Base-by-base conservation (phyloP, 2,888 invertebrate genomes). In the Hypsopygia costalis region DNA sequence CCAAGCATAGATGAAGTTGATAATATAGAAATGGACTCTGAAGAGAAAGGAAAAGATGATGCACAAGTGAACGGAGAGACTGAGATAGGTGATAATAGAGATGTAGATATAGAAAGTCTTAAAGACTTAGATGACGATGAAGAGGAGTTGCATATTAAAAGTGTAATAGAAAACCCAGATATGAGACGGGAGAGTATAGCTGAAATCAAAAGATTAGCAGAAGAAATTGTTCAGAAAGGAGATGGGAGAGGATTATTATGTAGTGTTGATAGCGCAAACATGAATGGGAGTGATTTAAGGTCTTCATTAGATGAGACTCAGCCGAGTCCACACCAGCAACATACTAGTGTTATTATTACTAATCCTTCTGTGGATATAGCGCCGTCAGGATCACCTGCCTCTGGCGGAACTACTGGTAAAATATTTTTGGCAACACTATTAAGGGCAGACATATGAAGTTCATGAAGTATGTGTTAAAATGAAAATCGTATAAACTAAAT, bases 301-400 rank as follows among this genome's bases (percentile, higher is more conserved):
- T 71, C 78, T 0, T 79, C 81, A 0, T 45, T 81, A 21, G 82
- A 87, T 43, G 83, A 83, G 33, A 60, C 49, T 35, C 69, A 68
- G 42, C 57, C 71, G 0, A 66, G 54, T 43, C 75, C 75, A 1
- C 83, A 69, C 21, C 80, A 76, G 36, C 82, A 80, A 47, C 89
- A 88, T 46, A 91, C 92, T 5, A 92, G 93, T 52, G 93, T 94
- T 1, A 93, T 94, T 46, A 91, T 94, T 6, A 94, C 94, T 0
- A 92, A 94, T 60, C 93, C 93, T 0, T 93, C 93, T 1, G 90
- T 94, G 5, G 94, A 94, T 70, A 81, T 93, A 30, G 88, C 65
- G 1, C 82, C 89, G 41, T 77, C 79, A 9, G 81, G 79, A 0
- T 89, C 89, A 0, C 89, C 89, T 6, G 86, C 67, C 4, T 88